Percentiles rank a stretch among this genome's conserved stretches.
Conservation (phyloP, 1,140 invertebrate species). For the Microplitis demolitor region DNA sequence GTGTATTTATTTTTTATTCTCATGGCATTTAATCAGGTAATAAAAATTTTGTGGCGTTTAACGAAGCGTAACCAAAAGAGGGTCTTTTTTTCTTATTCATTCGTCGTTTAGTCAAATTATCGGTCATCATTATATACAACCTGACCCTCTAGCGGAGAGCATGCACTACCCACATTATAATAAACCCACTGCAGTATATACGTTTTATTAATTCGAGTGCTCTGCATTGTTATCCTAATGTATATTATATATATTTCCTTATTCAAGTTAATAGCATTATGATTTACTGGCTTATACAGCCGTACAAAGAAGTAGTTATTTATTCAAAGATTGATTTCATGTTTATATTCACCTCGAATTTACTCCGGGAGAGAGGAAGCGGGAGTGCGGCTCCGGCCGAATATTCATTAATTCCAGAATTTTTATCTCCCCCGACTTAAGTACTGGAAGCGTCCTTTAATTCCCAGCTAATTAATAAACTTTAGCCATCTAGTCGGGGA, state of each 20-base stretch:
- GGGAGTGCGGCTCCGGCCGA: not conserved
- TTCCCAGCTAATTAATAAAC: conserved; percentile 56
- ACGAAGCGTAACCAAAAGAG: conserved; percentile 39
- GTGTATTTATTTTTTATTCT: conserved; percentile 32
- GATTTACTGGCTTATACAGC: not conserved
- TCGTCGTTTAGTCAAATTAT: conserved; percentile 41
- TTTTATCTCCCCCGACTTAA: not conserved
- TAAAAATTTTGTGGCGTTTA: conserved; percentile 34
- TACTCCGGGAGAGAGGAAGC: too few relatives aligned
- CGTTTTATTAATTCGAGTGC: not conserved
- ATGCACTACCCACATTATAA: not conserved
- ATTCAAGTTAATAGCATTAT: too few relatives aligned
- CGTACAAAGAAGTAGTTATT: not conserved
- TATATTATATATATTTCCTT: too few relatives aligned
- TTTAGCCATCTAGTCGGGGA: conserved; percentile 49
- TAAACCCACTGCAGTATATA: not conserved
- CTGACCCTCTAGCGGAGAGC: not conserved
- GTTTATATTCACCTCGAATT: not conserved
- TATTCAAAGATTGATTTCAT: conserved; percentile 15
- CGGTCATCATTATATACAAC: conserved; percentile 32
- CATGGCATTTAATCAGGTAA: conserved; percentile 36
- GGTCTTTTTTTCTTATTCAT: conserved; percentile 26
- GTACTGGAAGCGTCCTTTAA: conserved; percentile 38
- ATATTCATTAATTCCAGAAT: not conserved
- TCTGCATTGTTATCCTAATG: not conserved